Conservation (phyloP, 2,113 vertebrate genomes). For the Eptesicus fuscus region DNA sequence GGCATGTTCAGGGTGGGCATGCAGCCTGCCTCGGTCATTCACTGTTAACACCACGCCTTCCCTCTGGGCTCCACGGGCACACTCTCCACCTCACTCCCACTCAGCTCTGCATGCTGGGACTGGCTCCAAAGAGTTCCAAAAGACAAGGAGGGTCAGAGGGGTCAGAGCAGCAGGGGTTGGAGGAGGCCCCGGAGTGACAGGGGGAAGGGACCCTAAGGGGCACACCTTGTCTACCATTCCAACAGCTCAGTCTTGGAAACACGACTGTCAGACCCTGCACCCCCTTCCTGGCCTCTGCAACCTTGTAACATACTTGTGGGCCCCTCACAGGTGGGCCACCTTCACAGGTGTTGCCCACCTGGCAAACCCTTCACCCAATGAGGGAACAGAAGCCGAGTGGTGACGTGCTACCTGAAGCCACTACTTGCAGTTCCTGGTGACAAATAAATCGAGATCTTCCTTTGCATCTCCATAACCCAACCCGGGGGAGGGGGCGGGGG, state of each 20-base stretch:
- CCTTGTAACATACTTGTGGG: background rate
- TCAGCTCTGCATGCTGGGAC: background rate
- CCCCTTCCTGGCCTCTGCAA: background rate
- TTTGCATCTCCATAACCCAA: accelerated
- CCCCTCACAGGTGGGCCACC: background rate
- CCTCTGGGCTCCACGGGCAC: background rate
- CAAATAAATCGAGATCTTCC: background rate
- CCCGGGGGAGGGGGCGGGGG: background rate
- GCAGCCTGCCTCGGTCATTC: background rate
- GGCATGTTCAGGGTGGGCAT: background rate
- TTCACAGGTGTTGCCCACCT: accelerated
- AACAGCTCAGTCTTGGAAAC: background rate
- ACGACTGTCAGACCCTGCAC: accelerated
- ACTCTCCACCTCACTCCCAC: accelerated
- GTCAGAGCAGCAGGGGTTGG: background rate
- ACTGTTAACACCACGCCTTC: background rate
- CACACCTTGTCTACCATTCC: background rate
- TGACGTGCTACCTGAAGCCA: background rate
- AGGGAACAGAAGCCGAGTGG: background rate
- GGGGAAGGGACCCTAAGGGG: background rate
- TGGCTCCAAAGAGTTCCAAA: background rate
- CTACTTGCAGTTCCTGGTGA: background rate
- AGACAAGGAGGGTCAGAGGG: too few relatives aligned
- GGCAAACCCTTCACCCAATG: accelerated
- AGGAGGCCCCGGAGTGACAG: background rate